Evolutionary conservation across 2,888 invertebrate species (phyloP).

Genomic region (Aplocera efformata): DNA sequence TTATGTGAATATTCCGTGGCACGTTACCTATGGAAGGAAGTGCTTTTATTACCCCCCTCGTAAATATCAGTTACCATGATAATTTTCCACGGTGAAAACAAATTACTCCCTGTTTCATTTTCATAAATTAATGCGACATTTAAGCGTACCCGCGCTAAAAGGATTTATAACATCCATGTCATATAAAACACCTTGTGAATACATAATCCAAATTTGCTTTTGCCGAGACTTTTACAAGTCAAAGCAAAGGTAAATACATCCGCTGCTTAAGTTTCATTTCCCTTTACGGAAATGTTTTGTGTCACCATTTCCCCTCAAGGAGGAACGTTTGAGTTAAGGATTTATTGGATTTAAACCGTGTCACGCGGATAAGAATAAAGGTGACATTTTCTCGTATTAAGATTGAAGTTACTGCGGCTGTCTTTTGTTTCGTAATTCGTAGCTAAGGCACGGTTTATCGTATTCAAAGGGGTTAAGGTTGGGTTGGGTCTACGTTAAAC

Average conservation of each 20-base stretch:
- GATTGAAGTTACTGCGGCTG: not conserved
- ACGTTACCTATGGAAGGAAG: too few species aligned
- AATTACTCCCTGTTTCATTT: too few species aligned
- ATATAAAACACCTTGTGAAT: not conserved
- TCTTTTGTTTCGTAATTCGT: not conserved
- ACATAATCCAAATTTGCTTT: not conserved
- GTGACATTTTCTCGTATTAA: conserved; percentile 1
- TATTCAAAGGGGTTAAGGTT: not conserved
- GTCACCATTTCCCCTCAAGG: not conserved
- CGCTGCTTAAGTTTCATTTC: not conserved
- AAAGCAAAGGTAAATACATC: too few species aligned
- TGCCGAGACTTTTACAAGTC: not conserved
- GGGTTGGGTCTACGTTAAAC: not conserved
- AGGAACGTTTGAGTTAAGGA: not conserved
- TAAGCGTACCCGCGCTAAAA: too few species aligned
- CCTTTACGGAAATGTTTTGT: not conserved
- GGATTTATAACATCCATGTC: not conserved
- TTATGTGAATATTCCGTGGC: too few species aligned
- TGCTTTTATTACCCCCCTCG: too few species aligned
- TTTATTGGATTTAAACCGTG: conserved; percentile 2
- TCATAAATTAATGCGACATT: too few species aligned
- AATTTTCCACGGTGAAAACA: too few species aligned
- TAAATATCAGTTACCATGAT: too few species aligned
- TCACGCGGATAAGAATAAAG: not conserved
- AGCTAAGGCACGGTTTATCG: not conserved